A percentile compares a stretch with the other conserved stretches of the same genome.
Conservation (phyloP, 2,113 vertebrate species). For the Petroica traversi region DNA sequence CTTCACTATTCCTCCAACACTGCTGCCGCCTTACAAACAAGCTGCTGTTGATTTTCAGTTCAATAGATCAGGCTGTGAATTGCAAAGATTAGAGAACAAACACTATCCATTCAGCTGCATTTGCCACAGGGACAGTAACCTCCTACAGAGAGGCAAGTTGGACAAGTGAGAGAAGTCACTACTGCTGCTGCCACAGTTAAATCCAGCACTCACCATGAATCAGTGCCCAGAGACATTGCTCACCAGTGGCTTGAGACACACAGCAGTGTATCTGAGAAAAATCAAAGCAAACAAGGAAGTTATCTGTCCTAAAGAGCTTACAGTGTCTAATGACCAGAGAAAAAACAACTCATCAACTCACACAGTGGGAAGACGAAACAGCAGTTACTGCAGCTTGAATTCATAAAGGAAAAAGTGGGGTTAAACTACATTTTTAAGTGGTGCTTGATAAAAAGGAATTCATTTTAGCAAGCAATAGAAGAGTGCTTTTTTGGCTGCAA, state of each 20-base stretch:
- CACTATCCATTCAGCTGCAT: background rate
- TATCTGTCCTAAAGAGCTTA: background rate
- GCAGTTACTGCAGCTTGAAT: background rate
- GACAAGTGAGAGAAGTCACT: background rate
- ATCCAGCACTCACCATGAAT: background rate
- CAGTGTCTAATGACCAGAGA: background rate
- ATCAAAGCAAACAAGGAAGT: slow-evolving; percentile 50
- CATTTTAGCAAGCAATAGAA: background rate
- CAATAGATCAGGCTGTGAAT: background rate
- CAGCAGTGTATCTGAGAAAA: background rate
- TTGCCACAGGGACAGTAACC: background rate
- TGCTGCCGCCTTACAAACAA: background rate
- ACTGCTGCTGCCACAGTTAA: background rate
- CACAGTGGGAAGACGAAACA: background rate
- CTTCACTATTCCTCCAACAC: background rate
- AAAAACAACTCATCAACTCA: background rate
- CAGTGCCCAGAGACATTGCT: slow-evolving; percentile 7
- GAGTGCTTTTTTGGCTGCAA: background rate
- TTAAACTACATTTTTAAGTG: background rate
- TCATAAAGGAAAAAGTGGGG: background rate
- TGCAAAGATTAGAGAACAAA: background rate
- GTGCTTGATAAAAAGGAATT: background rate
- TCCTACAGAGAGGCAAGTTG: background rate
- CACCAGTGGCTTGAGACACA: background rate
- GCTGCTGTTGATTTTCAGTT: background rate